Evolutionary conservation across 2,797 vertebrate species (phyloP), one percentile per base, ranked within the genome.

Genomic region (Falco rusticolus): DNA sequence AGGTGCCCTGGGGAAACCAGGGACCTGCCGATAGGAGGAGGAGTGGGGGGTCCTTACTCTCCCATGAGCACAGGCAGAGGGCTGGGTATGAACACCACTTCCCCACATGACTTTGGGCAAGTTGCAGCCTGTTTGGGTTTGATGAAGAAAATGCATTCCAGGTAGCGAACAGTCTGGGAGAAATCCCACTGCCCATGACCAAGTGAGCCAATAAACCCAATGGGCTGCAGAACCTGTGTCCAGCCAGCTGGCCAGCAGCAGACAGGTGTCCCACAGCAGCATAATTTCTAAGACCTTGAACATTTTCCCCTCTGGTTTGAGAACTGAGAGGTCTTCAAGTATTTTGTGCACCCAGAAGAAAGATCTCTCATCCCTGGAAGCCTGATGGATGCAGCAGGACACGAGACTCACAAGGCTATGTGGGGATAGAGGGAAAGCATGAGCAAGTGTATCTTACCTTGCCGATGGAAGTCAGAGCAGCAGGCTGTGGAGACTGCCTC

Each of bases 221-320:
- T 0, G 2, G 41, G n/a, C 22, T 68, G 41, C 48, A 72, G 61
- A 78, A 7, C 13, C 25, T 51, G 54, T 5, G 13, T 12, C 34
- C 60, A 20, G 59, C 4, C 24, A 28, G 53, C 2, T 6, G 50
- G 39, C 69, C 63, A n/a, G 45, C 11, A 59, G 54, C 61, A 20
- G 31, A 61, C 37, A 74, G 16, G 29, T 16, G 9, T 18, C 21
- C 39, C 21, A 14, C 1, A 1, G 4, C 50, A 29, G 25, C 54
- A 31, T 24, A 0, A 0, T 33, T 60, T 21, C 41, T 3, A 5
- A 72, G 22, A 50, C 12, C 11, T 18, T 0, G 0, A 63, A 41
- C 8, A 16, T 53, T 59, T 34, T 26, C 22, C 15, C 5, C 50
- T 37, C 21, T 74, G n/a, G 21, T 84, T 50, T 54, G 39, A 79